phyloP scores from a whole-genome alignment of 2,797 vertebrate genomes.

The Dipus sagitta region DNA sequence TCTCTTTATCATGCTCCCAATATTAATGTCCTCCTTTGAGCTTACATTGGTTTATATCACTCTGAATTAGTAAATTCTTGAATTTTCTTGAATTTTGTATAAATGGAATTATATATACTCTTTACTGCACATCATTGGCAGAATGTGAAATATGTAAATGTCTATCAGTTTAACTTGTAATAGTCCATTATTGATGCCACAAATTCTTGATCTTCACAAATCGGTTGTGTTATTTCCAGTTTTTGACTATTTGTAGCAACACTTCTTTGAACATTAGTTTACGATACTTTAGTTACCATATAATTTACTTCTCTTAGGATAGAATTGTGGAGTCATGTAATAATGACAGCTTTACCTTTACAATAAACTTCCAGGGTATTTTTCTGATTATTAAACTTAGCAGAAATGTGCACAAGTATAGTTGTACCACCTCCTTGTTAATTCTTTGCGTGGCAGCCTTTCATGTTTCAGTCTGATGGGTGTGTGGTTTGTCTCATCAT shows the following conservation, averaged over 20 bases:
- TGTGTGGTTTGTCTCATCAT: background rate
- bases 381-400: background rate
- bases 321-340: background rate
- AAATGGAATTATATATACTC: background rate
- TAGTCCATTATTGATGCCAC: background rate
- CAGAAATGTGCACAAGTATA: constrained; percentile 19
- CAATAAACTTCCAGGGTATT: constrained; percentile 5
- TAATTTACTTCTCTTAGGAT: constrained; percentile 8
- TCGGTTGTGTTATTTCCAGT: background rate
- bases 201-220: background rate
- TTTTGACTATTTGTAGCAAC: background rate
- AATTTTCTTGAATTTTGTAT: background rate
- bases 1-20: background rate
- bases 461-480: background rate
- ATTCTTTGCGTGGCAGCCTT: background rate
- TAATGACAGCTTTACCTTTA: background rate
- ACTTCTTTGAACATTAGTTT: background rate
- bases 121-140: background rate
- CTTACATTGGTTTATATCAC: background rate
- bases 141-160: background rate
- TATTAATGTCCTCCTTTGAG: background rate
- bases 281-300: background rate
- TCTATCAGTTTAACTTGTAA: background rate
- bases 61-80: background rate
- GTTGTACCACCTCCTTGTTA: background rate